Conservation (phyloP, 1,140 invertebrate species). For the Liolophura sinensis region DNA sequence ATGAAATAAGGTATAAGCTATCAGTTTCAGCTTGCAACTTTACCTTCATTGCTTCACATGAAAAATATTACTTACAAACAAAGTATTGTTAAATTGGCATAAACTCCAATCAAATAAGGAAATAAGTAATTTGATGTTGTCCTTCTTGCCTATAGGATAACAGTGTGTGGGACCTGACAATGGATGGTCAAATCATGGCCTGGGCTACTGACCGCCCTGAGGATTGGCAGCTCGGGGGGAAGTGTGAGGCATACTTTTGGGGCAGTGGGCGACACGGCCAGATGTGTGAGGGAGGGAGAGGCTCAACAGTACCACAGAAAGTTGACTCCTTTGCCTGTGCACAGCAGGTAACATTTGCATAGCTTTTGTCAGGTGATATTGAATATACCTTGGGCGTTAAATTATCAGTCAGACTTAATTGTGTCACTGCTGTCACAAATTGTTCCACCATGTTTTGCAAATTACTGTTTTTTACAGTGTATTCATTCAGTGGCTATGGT, state of each 20-base stretch:
- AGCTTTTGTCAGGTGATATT: background rate
- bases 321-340: conserved; percentile 51
- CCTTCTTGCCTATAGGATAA: conserved; percentile 52
- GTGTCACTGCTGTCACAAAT: too few relatives aligned
- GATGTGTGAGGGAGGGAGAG: conserved; percentile 64
- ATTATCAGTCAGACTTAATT: too few relatives aligned
- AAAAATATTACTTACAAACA: too few relatives aligned
- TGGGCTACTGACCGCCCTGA: conserved; percentile 68
- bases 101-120: too few relatives aligned
- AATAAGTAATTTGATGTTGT: too few relatives aligned
- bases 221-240: conserved; percentile 72
- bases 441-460: too few relatives aligned
- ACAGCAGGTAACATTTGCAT: conserved; percentile 44
- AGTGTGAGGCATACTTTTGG: conserved; percentile 69
- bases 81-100: too few relatives aligned
- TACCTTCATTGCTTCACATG: too few relatives aligned
- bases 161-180: conserved; percentile 63
- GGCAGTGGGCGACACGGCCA: conserved; percentile 70
- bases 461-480: too few relatives aligned
- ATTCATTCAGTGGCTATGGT: too few relatives aligned
- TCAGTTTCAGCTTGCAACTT: too few relatives aligned
- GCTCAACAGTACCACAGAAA: conserved; percentile 35
- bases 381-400: background rate
- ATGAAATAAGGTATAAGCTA: too few relatives aligned
- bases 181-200: conserved; percentile 68